Evolutionary conservation across 2,113 vertebrate species (phyloP).

Genomic region (Craseonycteris thonglongyai): DNA sequence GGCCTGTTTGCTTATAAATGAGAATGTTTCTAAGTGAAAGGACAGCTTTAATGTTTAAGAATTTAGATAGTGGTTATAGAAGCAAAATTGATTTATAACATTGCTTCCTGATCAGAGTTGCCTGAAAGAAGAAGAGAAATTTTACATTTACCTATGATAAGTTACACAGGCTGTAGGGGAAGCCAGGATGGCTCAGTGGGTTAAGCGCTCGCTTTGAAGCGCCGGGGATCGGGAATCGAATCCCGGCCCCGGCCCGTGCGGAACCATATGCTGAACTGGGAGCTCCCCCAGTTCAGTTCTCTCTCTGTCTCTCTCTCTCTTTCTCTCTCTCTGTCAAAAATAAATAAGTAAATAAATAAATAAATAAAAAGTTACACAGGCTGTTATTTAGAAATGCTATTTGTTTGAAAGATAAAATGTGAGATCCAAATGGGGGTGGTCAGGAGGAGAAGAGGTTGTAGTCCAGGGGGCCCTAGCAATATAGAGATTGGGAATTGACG

Average conservation of each 20-base stretch:
- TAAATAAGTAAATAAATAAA: no score
- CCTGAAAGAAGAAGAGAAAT: conserved; percentile 30
- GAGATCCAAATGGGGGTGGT: background rate
- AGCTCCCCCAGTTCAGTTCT: no score
- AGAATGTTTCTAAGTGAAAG: background rate
- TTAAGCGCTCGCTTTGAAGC: no score
- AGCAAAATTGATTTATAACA: conserved; percentile 7
- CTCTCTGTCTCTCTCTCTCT: no score
- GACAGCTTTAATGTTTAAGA: conserved; percentile 20
- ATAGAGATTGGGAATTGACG: background rate
- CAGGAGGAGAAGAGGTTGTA: background rate
- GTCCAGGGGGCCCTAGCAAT: background rate
- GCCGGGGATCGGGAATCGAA: no score
- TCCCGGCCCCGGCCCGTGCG: no score
- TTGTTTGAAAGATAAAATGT: conserved; percentile 13
- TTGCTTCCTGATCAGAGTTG: background rate
- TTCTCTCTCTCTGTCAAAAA: no score
- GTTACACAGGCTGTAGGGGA: background rate
- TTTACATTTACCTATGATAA: background rate
- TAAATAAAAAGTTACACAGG: background rate
- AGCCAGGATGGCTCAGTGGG: no score
- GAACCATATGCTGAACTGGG: no score
- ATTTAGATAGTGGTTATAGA: conserved; percentile 20
- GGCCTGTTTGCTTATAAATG: conserved; percentile 20
- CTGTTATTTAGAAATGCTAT: conserved; percentile 19